A percentile compares a stretch with the other conserved stretches of the same genome.
Evolutionary conservation across 2,888 invertebrate genomes (phyloP).

Genomic region (Chrysomela aeneicollis): DNA sequence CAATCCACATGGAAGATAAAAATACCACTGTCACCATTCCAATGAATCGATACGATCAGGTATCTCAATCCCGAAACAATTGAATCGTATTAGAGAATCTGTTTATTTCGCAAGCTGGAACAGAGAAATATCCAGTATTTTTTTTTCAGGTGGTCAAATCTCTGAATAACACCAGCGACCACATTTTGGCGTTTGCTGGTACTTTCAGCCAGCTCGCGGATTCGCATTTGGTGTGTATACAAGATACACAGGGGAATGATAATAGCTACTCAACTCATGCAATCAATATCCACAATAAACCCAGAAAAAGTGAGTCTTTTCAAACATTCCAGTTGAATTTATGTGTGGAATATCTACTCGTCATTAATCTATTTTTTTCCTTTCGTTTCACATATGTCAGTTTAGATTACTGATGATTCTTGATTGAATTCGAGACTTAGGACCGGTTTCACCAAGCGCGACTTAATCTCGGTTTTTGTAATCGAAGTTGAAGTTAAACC

Average conservation of each 20-base stretch:
- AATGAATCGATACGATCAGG: conserved; percentile 75
- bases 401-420: too few species aligned
- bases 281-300: conserved; percentile 85
- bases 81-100: neutral
- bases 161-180: conserved; percentile 81
- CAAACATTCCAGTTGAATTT: too few species aligned
- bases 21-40: conserved; percentile 81
- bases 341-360: too few species aligned
- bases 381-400: too few species aligned
- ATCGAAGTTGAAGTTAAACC: too few species aligned
- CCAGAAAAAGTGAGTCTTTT: conserved; percentile 70
- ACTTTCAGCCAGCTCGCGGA: conserved; percentile 83
- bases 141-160: conserved; percentile 75
- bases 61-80: conserved; percentile 41
- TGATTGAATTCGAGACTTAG: too few species aligned
- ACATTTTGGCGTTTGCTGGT: conserved; percentile 83
- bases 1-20: conserved; percentile 84
- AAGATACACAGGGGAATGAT: conserved; percentile 72
- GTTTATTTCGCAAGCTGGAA: neutral
- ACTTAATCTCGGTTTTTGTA: too few species aligned
- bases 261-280: conserved; percentile 86
- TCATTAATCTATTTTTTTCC: too few species aligned
- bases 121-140: conserved; percentile 2
- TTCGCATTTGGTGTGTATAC: conserved; percentile 87
- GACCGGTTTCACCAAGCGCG: too few species aligned